A percentile compares a stretch with the other conserved stretches of the same genome.
phyloP scores from a whole-genome alignment of 2,113 vertebrate genomes.

The Chloropsis hardwickii region DNA sequence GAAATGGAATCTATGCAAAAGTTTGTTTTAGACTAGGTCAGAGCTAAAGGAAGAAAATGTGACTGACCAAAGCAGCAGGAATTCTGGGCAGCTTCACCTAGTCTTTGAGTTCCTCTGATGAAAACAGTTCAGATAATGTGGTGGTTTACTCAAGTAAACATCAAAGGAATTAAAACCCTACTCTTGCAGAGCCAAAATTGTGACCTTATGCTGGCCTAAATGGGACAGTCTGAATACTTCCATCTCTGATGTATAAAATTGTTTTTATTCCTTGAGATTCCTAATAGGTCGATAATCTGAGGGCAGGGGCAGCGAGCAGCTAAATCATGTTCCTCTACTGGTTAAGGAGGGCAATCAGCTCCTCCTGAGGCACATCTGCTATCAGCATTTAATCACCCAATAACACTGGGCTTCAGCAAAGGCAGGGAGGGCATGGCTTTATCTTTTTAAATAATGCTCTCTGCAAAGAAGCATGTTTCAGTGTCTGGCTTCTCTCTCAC shows the following conservation, averaged over 20 bases:
- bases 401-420: neutral
- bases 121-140: constrained; percentile 19
- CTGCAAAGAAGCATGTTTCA: neutral
- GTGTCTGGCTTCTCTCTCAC: neutral
- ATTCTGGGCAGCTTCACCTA: constrained; percentile 28
- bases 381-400: neutral
- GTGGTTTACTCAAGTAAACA: neutral
- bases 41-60: neutral
- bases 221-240: neutral
- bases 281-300: neutral
- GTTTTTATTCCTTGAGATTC: constrained; percentile 26
- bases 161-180: constrained; percentile 25
- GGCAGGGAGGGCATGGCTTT: neutral
- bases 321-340: neutral
- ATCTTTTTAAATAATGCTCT: neutral
- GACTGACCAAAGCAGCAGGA: neutral
- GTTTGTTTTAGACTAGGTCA: neutral
- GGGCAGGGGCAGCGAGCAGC: neutral
- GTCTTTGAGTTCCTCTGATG: neutral
- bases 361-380: neutral
- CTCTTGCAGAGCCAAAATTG: constrained; percentile 24
- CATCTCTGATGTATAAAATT: neutral
- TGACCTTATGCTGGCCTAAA: neutral
- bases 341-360: neutral
- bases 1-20: neutral